phyloP scores from a whole-genome alignment of 2,113 vertebrate genomes.

The Passer montanus region DNA sequence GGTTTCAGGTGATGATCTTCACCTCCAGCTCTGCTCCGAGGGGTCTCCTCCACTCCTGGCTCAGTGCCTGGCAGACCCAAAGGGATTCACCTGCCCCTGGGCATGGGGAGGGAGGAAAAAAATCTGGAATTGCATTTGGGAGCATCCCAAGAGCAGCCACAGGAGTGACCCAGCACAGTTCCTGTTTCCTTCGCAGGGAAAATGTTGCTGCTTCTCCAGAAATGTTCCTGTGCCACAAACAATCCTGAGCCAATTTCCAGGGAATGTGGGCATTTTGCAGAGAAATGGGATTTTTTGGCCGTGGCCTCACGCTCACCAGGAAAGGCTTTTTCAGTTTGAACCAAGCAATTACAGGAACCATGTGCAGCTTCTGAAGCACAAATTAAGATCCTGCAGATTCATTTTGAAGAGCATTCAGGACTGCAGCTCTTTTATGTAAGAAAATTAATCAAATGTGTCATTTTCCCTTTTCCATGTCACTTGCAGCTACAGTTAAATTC shows the following conservation, averaged over 20 bases:
- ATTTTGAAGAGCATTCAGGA: background rate
- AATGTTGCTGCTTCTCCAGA: background rate
- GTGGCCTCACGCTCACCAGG: background rate
- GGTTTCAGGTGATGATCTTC: background rate
- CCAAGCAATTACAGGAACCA: background rate
- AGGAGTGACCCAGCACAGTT: background rate
- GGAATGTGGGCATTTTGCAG: background rate
- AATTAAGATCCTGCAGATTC: background rate
- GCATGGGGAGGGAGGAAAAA: accelerated
- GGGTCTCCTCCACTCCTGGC: background rate
- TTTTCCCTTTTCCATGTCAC: background rate
- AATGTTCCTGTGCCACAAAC: background rate
- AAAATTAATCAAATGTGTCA: background rate
- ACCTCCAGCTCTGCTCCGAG: background rate
- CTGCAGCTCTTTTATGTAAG: background rate
- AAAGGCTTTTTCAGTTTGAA: background rate
- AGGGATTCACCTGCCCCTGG: background rate
- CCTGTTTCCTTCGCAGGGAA: background rate
- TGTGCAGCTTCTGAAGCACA: background rate
- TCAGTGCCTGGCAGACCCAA: background rate
- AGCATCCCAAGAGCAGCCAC: background rate
- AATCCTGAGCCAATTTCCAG: background rate
- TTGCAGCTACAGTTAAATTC: background rate
- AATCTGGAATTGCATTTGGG: accelerated
- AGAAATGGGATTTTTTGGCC: background rate